Base-by-base conservation (phyloP, 2,797 vertebrate genomes). In the Lepus oiostolus region DNA sequence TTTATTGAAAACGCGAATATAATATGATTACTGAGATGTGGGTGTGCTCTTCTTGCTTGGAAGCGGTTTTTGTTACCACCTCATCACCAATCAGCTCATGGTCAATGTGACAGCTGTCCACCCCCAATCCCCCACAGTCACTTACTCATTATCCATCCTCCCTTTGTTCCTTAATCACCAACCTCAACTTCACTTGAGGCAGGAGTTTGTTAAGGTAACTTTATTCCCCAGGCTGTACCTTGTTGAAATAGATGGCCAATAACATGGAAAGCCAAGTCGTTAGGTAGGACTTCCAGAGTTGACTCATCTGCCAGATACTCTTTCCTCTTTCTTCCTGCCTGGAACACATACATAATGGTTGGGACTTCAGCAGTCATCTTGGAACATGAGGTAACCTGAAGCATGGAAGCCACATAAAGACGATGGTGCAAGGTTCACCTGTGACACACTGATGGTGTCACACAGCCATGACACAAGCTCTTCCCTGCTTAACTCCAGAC, bases 281-380 rank as follows among this genome's bases (percentile, higher is more conserved):
- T 75, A 74, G 13, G n/a, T 28, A 38, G 54, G 26, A 60, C 47
- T 91, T 94, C 16, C 9, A 91, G 17, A 13, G 71, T 80, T 89
- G 86, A 47, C 67, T 83, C 38, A 65, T 67, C 28, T 22, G 68
- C 2, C 35, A 65, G n/a, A 58, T 79, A 60, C 70, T 10, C 28
- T 62, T 94, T 85, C 76, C 14, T 85, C 42, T 91, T 32, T 65
- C 58, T 76, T 95, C 62, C 32, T 94, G 50, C 71, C 65, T 65
- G 42, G 70, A 92, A 58, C 42, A 85, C 52, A 28, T 35, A 52
- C 4, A 16, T 38, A 60, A 65, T 62, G 62, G 32, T 54, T 19
- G 54, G 92, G 80, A 38, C 77, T 52, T 63, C 14, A 87, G 88
- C 75, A 88, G 58, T 72, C 62, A 77, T 77, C 3, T 60, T 68